Percentiles rank a stretch among this genome's conserved stretches.
Conservation (phyloP, 2,797 vertebrate genomes). For the Acrossocheilus fasciatus region DNA sequence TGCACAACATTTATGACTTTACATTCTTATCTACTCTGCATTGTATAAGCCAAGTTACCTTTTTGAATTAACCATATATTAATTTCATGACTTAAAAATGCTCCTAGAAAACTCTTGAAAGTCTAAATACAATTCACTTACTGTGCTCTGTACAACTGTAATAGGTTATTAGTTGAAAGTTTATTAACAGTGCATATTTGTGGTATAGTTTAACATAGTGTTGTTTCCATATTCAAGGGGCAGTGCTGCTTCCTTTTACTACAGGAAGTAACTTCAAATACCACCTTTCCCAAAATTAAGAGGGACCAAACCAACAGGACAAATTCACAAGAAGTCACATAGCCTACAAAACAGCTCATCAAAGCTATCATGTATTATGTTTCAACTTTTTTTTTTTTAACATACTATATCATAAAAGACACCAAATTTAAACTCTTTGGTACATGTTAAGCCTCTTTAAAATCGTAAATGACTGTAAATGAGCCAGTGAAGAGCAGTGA, state of each 20-base stretch:
- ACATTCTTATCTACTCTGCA: neutral
- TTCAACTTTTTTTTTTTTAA: neutral
- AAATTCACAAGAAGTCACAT: neutral
- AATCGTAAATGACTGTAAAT: neutral
- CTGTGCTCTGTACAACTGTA: neutral
- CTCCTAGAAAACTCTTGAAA: neutral
- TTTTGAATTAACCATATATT: neutral
- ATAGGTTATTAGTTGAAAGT: neutral
- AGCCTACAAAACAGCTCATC: neutral
- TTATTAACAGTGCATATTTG: neutral
- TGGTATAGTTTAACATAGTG: neutral
- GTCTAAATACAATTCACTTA: neutral
- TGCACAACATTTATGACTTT: neutral
- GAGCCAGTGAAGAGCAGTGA: neutral
- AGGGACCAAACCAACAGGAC: neutral
- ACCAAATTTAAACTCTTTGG: neutral
- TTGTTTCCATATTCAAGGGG: constrained; percentile 21
- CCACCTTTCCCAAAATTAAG: neutral
- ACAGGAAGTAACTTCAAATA: neutral
- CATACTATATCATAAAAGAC: neutral
- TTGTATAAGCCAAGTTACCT: constrained; percentile 3
- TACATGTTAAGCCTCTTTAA: neutral
- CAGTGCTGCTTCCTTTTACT: constrained; percentile 32
- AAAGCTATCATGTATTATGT: neutral
- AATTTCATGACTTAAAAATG: neutral